Conservation (phyloP, 2,113 vertebrate species). For the Scytalopus superciliaris region DNA sequence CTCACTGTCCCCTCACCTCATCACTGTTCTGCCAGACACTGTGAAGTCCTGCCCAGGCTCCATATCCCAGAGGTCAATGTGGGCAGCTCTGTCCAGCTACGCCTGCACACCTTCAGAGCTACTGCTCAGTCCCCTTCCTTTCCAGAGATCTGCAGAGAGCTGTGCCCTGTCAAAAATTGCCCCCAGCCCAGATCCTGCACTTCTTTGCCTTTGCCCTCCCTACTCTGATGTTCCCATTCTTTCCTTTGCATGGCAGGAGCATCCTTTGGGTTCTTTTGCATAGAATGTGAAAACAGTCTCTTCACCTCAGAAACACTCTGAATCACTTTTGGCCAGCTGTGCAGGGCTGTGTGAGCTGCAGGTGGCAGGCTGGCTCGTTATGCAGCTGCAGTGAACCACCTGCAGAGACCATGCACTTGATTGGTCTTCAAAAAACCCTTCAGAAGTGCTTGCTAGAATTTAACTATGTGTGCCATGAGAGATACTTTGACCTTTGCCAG, state of each 20-base stretch:
- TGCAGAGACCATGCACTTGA: background rate
- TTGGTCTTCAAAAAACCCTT: background rate
- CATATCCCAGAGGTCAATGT: background rate
- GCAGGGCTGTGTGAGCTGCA: background rate
- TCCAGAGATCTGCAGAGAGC: background rate
- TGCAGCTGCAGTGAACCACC: background rate
- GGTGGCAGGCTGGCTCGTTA: background rate
- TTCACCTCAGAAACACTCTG: background rate
- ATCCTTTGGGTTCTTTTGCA: background rate
- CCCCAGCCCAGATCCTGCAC: background rate
- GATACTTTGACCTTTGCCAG: background rate
- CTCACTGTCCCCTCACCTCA: background rate
- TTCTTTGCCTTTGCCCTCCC: background rate
- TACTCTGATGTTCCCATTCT: background rate
- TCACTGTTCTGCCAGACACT: background rate
- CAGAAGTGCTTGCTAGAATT: background rate
- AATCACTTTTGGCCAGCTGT: too few species aligned
- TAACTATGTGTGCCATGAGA: background rate
- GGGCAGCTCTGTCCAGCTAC: background rate
- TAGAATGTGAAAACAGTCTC: background rate
- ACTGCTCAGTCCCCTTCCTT: background rate
- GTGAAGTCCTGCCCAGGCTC: background rate
- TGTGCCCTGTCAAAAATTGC: background rate
- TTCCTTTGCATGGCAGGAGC: background rate
- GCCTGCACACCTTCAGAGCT: background rate